Evolutionary conservation across 2,113 vertebrate species (phyloP), one percentile per base, ranked within the genome.

Genomic region (Peromyscus maniculatus): DNA sequence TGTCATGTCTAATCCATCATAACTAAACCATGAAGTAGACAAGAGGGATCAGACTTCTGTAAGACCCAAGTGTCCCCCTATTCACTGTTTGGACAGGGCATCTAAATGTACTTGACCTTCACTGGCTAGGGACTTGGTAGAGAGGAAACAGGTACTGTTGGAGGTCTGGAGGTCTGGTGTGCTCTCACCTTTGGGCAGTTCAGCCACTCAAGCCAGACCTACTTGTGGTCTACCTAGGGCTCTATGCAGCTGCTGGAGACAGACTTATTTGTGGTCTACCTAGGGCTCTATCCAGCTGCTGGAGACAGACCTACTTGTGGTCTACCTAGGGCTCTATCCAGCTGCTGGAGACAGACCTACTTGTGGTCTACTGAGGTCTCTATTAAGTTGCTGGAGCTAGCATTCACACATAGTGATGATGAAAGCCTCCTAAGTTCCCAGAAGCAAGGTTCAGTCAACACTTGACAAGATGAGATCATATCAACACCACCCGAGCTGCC

Each of bases 41-140:
- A 7, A 86, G 22, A 59, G 16, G 13, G 33, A 49, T 13, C 39
- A 8, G 57, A 49, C 26, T 77, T 39, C 33, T 52, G 21, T 11
- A 19, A 0, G 1, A 28, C 36, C 13, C 55, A 22, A 1, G 4
- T 10, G 21, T 66, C 39, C 19, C 31, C 69, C n/a, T 31, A 7
- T 22, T 55, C 21, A n/a, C 7, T 15, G 0, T 71, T 87, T 66
- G n/a, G 59, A 19, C 22, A 22, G 39, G 36, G 36, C 24, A 15
- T 43, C 39, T 9, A 57, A 11, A 49, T 0, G 0, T 2, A 9
- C 22, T 33, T 72, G 59, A 22, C 0, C 5, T 28, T 69, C 33
- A 26, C 31, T 52, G 33, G 57, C 28, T 67, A 7, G 36, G 4
- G 24, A 31, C 57, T 24, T 64, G 19, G n/a, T 4, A 26, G 39